Percentiles rank a stretch among this genome's conserved stretches.
Conservation (phyloP, 2,113 vertebrate genomes). For the Gallinago media region DNA sequence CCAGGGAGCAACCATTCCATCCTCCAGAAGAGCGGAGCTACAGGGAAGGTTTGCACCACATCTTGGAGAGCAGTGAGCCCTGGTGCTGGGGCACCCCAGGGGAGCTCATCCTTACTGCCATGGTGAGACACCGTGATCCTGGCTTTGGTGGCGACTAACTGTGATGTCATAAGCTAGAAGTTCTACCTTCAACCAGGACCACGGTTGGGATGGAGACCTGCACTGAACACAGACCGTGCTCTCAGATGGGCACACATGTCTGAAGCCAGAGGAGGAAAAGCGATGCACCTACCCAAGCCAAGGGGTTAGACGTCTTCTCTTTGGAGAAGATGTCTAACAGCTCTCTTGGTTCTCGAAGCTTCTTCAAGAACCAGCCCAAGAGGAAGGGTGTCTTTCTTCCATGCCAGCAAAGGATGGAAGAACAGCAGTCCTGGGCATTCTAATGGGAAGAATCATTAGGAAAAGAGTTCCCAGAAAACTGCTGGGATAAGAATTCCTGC, state of each 20-base stretch:
- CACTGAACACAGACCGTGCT: accelerated
- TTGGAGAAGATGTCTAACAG: not conserved
- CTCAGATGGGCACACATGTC: accelerated
- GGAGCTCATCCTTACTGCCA: accelerated
- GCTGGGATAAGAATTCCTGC: not conserved
- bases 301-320: not conserved
- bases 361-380: not conserved
- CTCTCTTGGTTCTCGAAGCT: not conserved
- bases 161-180: not conserved
- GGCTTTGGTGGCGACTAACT: not conserved
- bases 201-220: not conserved
- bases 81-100: not conserved
- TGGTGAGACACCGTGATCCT: not conserved
- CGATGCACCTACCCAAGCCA: not conserved
- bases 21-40: not conserved
- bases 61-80: not conserved
- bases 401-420: not conserved
- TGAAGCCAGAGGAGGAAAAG: not conserved
- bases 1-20: not conserved
- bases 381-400: not conserved
- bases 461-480: not conserved
- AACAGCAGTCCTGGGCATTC: not conserved
- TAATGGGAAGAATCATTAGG: not conserved
- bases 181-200: not conserved
- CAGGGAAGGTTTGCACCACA: accelerated